These are phyloP conservation scores for Embiotoca jacksoni DNA, from an alignment of 2,113 vertebrate genomes.

Conservation along the genomic window DNA sequence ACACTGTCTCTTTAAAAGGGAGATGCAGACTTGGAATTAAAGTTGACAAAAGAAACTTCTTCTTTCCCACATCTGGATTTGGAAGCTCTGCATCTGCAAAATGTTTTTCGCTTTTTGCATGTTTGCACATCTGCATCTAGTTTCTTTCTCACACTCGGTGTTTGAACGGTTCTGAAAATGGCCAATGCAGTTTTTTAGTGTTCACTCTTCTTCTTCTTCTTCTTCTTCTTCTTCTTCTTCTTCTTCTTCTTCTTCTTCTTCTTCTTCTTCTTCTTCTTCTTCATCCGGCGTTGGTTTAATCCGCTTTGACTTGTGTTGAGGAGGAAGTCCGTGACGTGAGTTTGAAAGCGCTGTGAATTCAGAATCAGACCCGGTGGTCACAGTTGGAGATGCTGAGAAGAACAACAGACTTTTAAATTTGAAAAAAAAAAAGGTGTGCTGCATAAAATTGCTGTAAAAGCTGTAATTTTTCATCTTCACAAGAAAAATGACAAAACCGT, in stretches of 20 bases:
- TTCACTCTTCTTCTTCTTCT: neutral
- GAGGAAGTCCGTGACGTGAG: neutral
- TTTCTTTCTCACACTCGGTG: neutral
- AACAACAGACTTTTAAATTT: neutral
- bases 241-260: too few relatives aligned
- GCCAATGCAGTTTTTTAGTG: neutral
- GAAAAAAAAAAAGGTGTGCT: neutral
- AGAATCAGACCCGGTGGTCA: neutral
- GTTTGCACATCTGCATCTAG: neutral
- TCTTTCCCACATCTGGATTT: neutral
- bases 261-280: too few relatives aligned
- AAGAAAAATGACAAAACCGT: too few relatives aligned
- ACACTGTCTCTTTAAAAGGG: neutral
- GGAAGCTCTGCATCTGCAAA: neutral
- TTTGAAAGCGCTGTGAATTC: neutral
- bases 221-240: too few relatives aligned
- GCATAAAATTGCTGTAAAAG: neutral
- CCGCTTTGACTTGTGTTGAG: too few relatives aligned
- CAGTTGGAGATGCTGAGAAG: neutral
- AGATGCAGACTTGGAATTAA: too few relatives aligned
- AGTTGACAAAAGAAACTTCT: neutral
- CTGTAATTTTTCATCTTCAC: too few relatives aligned
- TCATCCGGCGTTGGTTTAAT: too few relatives aligned
- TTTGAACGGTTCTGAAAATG: neutral
- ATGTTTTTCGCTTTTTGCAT: neutral